Evolutionary conservation across 2,797 vertebrate genomes (phyloP), one percentile per base, ranked within the genome.

Genomic region (Gobio occitaniae): DNA sequence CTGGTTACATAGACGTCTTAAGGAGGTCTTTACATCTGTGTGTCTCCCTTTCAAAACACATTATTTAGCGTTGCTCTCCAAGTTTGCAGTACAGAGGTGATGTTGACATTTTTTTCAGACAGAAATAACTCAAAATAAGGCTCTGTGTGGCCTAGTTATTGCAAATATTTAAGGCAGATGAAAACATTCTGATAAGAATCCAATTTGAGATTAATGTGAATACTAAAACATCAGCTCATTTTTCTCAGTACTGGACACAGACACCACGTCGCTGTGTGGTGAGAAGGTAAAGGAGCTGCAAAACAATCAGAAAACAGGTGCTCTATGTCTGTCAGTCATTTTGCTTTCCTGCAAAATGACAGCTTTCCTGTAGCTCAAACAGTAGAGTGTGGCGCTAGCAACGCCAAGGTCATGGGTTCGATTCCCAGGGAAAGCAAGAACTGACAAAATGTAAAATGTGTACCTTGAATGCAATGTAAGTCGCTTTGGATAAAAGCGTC

Each of bases 71-170:
- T 69, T 25, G 12, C 29, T 65, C 21, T 72, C 56, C 12, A 15
- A 38, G 52, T 70, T 61, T 59, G 25, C 47, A 36, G 38, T 41
- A 38, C 38, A 52, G 44, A 79, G 21, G 41, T 50, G 44, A 72
- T 79, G 83, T 79, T 84, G 44, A 79, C 17, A 48, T n/a, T 50
- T 78, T 77, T 69, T 78, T 54, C 11, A 66, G 68, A 65, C 0
- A 8, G 32, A 69, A 78, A 69, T 47, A 19, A 72, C 54, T 63
- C 17, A 59, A 77, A 84, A 41, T 52, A 71, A 71, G 66, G 12
- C 54, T 47, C 19, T 79, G 66, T 79, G 83, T 85, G 76, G 83
- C 80, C 77, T 32, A 38, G 15, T 63, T 63, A 80, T 65, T 80
- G 56, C 21, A 8, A 72, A 79, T 54, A 15, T 70, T 69, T 78